Base-by-base conservation (phyloP, 1,140 invertebrate species). In the Drosophila bipectinata region DNA sequence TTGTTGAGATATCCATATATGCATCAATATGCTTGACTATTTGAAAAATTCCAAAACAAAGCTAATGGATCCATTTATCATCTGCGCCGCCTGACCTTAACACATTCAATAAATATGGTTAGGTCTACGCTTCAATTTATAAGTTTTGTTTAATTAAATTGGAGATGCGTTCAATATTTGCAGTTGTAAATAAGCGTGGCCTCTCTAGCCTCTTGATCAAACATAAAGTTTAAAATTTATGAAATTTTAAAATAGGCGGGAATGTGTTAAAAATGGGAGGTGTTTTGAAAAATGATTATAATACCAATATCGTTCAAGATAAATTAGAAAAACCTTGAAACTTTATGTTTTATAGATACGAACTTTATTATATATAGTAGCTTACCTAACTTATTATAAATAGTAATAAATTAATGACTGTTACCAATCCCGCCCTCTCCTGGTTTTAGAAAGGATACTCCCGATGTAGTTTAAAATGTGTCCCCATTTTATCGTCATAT, bases 81-180 rank as follows among this genome's bases (percentile, higher is more conserved):
- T 72, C 30, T 60, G 24, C 24, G 49, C 49, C 60, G 63, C 63
- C 32, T 69, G 56, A 56, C 62, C 77, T 76, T 78, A 78, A 54
- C 63, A 59, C 18, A 68, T 77, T 18, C 56, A 21, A 48, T 37
- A 54, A 44, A 49, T 14, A 45, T 30, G 52, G 56, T 21, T 44
- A 51, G 44, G 24, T 49, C 51, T 24, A 39, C 51, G 66, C 66
- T 77, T 49, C 44, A 48, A 61, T 62, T 55, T 72, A 44, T 62
- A 34, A 45, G 53, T 48, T 68, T 77, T 61, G 47, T 58, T 72
- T 59, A 60, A 74, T 77, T 58, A 58, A 61, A 52, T 62, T 59
- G 34, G 60, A 79, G 47, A 62, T 80, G 41, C 63, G 69, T 81
- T 72, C 61, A 87, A 87, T 85, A 87, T 85, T 87, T 87, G 74